Conservation (phyloP, 2,888 invertebrate species). For the Halocaridina rubra region DNA sequence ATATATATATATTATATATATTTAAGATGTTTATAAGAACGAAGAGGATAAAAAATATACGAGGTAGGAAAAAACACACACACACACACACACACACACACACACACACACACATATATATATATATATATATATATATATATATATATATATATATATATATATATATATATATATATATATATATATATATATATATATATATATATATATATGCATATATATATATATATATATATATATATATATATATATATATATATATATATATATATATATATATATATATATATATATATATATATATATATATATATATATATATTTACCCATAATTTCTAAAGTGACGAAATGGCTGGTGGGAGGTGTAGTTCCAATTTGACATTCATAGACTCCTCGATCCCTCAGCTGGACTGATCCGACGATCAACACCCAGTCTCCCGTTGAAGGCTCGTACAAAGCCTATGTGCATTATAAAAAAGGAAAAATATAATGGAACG, state of each 20-base stretch:
- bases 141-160: neutral
- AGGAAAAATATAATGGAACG: too few species aligned
- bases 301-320: neutral
- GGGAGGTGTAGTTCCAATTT: constrained; percentile 62
- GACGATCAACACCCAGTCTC: constrained; percentile 62
- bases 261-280: neutral
- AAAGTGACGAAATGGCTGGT: constrained; percentile 61
- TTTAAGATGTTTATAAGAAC: too few species aligned
- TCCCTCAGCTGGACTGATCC: constrained; percentile 53
- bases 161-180: neutral
- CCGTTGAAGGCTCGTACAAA: constrained; percentile 53
- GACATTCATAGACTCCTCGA: constrained; percentile 62
- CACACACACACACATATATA: neutral
- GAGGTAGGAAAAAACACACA: neutral
- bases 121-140: neutral
- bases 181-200: neutral
- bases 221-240: neutral
- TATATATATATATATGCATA: neutral
- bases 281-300: neutral
- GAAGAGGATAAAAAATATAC: too few species aligned
- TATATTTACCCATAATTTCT: constrained; percentile 59
- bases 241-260: neutral
- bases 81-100: neutral
- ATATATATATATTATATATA: too few species aligned
- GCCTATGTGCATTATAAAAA: constrained; percentile 42